A percentile compares a stretch with the other conserved stretches of the same genome.
These are phyloP conservation scores for Conistra vaccinii DNA, from an alignment of 2,888 invertebrate species.

Conservation along the genomic window DNA sequence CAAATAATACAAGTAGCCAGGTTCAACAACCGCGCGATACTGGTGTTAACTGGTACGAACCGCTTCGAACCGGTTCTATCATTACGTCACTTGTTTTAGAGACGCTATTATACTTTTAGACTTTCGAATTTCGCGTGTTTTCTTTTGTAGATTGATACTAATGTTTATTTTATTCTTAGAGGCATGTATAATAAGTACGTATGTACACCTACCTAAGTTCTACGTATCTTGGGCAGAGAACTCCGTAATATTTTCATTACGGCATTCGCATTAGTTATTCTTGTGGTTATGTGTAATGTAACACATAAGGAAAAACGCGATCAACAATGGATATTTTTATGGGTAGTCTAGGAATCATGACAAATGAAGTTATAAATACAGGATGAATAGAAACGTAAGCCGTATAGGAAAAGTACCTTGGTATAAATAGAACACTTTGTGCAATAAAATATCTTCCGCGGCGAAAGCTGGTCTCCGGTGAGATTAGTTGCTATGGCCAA, in stretches of 20 bases:
- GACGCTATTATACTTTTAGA: conserved; percentile 53
- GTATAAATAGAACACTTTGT: background rate
- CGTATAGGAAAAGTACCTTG: background rate
- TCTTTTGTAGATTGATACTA: background rate
- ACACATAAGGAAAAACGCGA: conserved; percentile 28
- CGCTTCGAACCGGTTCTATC: conserved; percentile 67
- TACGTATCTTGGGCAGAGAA: background rate
- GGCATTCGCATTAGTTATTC: background rate
- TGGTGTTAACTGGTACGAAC: conserved; percentile 64
- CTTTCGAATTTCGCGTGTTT: conserved; percentile 52
- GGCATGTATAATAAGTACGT: background rate
- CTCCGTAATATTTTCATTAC: background rate
- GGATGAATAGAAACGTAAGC: background rate
- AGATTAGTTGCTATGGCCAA: background rate
- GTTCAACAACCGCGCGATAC: conserved; percentile 69
- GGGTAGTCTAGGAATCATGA: background rate
- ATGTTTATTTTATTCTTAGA: background rate
- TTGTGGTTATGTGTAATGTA: background rate
- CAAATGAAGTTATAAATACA: background rate
- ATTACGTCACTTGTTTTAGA: conserved; percentile 55
- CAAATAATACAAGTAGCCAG: conserved; percentile 33
- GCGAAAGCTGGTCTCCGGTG: background rate
- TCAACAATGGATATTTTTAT: conserved; percentile 23
- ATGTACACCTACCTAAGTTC: background rate
- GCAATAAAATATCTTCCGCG: background rate